phyloP scores from a whole-genome alignment of 2,888 invertebrate genomes.

The Eristalinus aeneus region DNA sequence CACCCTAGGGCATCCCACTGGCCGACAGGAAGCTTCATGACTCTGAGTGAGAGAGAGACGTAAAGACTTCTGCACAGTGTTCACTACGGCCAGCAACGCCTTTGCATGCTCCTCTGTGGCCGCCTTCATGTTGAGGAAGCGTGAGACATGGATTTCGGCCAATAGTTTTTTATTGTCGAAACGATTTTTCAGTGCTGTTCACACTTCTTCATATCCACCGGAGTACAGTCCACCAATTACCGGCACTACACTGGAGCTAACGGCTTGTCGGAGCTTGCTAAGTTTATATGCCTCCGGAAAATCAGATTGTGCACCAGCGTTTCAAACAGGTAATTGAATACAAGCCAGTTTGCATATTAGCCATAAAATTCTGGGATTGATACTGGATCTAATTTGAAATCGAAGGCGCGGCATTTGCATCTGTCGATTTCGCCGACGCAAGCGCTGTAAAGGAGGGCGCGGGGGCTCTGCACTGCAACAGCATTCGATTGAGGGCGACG shows the following conservation, averaged over 20 bases:
- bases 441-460: too few relatives aligned
- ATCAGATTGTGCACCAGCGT: constrained; percentile 1
- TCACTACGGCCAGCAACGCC: constrained; percentile 36
- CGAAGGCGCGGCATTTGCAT: too few relatives aligned
- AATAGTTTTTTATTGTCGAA: constrained; percentile 42
- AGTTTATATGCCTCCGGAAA: constrained; percentile 23
- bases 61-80: constrained; percentile 49
- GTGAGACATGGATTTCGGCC: constrained; percentile 52
- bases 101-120: constrained; percentile 20
- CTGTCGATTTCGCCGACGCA: too few relatives aligned
- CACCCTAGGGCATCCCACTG: constrained; percentile 26
- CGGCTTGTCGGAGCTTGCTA: constrained; percentile 37
- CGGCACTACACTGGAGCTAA: constrained; percentile 23
- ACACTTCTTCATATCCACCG: constrained; percentile 46
- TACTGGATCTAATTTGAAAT: too few relatives aligned
- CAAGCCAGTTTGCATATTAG: too few relatives aligned
- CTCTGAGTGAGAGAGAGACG: constrained; percentile 31
- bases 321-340: constrained; percentile 40
- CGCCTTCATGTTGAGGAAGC: constrained; percentile 42
- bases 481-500: too few relatives aligned
- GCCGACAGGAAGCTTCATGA: constrained; percentile 33
- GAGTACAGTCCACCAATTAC: constrained; percentile 46
- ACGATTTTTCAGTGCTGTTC: constrained; percentile 38
- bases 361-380: too few relatives aligned
- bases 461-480: too few relatives aligned